Evolutionary conservation across 2,888 invertebrate species (phyloP).

Genomic region (Apotomis turbidana): DNA sequence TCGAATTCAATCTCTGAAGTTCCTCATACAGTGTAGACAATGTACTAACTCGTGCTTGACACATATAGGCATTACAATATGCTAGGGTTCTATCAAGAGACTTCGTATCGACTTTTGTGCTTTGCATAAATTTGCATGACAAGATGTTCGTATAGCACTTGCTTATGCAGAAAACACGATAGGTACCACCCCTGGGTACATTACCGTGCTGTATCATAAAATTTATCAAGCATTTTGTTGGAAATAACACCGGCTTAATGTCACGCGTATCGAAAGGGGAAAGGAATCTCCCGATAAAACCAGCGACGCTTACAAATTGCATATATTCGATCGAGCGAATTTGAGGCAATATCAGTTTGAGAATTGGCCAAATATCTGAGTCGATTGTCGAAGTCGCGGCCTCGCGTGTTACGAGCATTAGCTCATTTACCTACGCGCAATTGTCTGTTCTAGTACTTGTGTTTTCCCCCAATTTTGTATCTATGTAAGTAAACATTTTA

Average conservation of each 20-base stretch:
- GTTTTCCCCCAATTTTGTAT: too few relatives aligned
- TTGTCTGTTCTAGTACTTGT: too few relatives aligned
- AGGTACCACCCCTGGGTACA: constrained; percentile 54
- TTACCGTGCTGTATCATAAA: constrained; percentile 54
- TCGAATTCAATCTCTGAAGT: too few relatives aligned
- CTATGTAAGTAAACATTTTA: too few relatives aligned
- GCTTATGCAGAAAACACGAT: constrained; percentile 53
- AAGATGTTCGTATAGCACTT: constrained; percentile 54
- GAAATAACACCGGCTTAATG: constrained; percentile 47
- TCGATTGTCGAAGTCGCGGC: constrained; percentile 4
- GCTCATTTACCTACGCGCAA: not conserved
- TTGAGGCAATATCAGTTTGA: constrained; percentile 19
- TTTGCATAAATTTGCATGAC: constrained; percentile 81
- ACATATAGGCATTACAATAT: constrained; percentile 47
- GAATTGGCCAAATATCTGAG: constrained; percentile 32
- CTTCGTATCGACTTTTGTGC: constrained; percentile 74
- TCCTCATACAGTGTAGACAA: too few relatives aligned
- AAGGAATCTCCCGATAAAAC: constrained; percentile 34
- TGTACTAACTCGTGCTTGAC: not conserved
- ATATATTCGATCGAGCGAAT: constrained; percentile 30
- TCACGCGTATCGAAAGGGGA: constrained; percentile 42
- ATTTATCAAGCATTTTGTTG: constrained; percentile 50
- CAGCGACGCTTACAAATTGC: constrained; percentile 36
- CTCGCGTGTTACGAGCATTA: not conserved
- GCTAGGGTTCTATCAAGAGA: constrained; percentile 63